Evolutionary conservation across 2,888 invertebrate genomes (phyloP).

Genomic region (Eupithecia exiguata): DNA sequence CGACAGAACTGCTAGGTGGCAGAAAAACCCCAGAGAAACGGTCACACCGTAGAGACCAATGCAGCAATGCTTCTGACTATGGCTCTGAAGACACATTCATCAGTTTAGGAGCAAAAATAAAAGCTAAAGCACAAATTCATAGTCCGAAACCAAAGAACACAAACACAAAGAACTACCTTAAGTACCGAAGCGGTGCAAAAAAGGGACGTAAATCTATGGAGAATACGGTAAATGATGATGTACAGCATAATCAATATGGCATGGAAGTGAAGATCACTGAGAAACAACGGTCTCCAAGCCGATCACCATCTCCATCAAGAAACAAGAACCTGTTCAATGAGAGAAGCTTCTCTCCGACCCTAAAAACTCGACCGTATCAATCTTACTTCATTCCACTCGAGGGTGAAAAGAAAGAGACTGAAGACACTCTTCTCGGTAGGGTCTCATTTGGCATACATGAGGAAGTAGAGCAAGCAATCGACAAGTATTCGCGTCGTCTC

Average conservation of each 20-base stretch:
- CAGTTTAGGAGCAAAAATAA: conserved; percentile 80
- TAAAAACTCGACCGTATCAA: conserved; percentile 63
- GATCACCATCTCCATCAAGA: conserved; percentile 60
- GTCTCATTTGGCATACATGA: conserved; percentile 63
- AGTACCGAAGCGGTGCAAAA: conserved; percentile 68
- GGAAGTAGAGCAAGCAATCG: conserved; percentile 65
- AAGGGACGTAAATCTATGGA: conserved; percentile 67
- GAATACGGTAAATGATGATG: conserved; percentile 52
- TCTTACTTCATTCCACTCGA: conserved; percentile 72
- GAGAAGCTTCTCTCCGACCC: conserved; percentile 62
- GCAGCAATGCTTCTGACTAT: conserved; percentile 77
- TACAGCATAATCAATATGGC: conserved; percentile 60
- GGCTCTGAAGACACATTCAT: conserved; percentile 81
- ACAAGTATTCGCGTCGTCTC: conserved; percentile 65
- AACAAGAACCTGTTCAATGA: conserved; percentile 56
- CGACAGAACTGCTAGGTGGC: conserved; percentile 65
- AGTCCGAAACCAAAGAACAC: conserved; percentile 63
- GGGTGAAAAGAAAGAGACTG: conserved; percentile 51
- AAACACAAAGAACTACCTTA: conserved; percentile 65
- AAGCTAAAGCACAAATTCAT: conserved; percentile 74
- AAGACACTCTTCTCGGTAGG: conserved; percentile 54
- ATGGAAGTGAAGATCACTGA: conserved; percentile 75
- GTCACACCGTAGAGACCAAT: conserved; percentile 55
- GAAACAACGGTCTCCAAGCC: conserved; percentile 51
- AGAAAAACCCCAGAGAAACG: conserved; percentile 52